Evolutionary conservation across 2,797 vertebrate genomes (phyloP).

Genomic region (Coccyzus lansbergi): DNA sequence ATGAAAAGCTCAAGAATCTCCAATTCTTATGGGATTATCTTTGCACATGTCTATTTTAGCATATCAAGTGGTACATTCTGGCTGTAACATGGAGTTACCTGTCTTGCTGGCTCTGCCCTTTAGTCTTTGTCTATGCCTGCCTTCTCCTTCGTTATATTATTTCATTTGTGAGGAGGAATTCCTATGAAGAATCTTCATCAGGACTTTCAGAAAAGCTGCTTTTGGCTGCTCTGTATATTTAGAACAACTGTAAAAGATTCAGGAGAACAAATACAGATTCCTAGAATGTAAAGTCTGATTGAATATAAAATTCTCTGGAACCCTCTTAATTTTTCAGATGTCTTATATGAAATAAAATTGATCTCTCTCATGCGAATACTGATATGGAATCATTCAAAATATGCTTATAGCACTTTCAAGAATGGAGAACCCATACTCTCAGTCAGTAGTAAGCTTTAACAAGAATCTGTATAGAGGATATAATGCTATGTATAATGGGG

Average conservation of each 20-base stretch:
- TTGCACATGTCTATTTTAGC: neutral
- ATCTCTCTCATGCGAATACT: neutral
- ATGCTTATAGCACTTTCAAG: neutral
- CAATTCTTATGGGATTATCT: neutral
- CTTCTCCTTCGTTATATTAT: neutral
- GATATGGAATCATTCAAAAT: neutral
- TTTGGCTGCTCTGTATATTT: neutral
- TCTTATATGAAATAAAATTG: neutral
- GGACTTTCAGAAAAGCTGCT: neutral
- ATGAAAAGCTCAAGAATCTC: neutral
- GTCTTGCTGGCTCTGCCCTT: neutral
- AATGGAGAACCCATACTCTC: neutral
- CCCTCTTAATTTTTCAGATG: neutral
- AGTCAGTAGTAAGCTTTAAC: neutral
- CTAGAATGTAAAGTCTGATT: neutral
- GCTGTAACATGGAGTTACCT: neutral
- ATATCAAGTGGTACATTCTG: neutral
- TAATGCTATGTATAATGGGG: neutral
- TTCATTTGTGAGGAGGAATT: neutral
- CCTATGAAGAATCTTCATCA: neutral
- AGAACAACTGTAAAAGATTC: neutral
- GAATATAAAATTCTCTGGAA: neutral
- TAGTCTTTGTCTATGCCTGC: neutral
- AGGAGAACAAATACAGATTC: fast-evolving
- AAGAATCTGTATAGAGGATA: neutral